Conservation (phyloP, 1,140 invertebrate species). For the Atta texana region DNA sequence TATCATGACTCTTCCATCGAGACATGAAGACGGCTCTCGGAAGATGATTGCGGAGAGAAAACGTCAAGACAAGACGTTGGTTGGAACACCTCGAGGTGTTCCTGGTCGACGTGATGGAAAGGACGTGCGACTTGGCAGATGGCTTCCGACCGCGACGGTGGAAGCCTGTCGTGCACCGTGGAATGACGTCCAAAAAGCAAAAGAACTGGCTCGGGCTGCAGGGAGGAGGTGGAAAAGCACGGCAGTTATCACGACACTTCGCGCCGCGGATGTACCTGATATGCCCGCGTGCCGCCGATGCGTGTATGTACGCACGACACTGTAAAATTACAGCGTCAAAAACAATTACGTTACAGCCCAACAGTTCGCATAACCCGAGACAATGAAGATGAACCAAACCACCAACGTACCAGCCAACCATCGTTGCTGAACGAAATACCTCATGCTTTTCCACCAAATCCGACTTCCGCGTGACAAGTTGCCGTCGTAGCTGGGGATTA, state of each 20-base stretch:
- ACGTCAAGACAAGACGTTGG: conserved; percentile 64
- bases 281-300: conserved; percentile 48
- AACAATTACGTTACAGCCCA: conserved; percentile 85
- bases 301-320: conserved; percentile 84
- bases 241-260: conserved; percentile 80
- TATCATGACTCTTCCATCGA: conserved; percentile 14
- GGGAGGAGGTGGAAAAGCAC: conserved; percentile 77
- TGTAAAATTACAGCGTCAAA: conserved; percentile 87
- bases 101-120: conserved; percentile 70
- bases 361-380: conserved; percentile 76
- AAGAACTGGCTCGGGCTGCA: conserved; percentile 29
- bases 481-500: conserved; percentile 31
- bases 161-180: conserved; percentile 67
- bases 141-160: conserved; percentile 69
- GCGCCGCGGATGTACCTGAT: conserved; percentile 55
- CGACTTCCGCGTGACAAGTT: conserved; percentile 50
- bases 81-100: conserved; percentile 68
- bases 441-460: not conserved
- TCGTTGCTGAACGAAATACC: conserved; percentile 36
- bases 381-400: conserved; percentile 69
- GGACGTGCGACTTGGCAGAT: conserved; percentile 76
- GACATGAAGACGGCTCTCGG: conserved; percentile 14
- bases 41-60: conserved; percentile 46
- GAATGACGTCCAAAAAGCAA: conserved; percentile 68
- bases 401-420: conserved; percentile 21